These are phyloP conservation scores for Melitaea athalia DNA, from an alignment of 2,888 invertebrate species.

Conservation along the genomic window DNA sequence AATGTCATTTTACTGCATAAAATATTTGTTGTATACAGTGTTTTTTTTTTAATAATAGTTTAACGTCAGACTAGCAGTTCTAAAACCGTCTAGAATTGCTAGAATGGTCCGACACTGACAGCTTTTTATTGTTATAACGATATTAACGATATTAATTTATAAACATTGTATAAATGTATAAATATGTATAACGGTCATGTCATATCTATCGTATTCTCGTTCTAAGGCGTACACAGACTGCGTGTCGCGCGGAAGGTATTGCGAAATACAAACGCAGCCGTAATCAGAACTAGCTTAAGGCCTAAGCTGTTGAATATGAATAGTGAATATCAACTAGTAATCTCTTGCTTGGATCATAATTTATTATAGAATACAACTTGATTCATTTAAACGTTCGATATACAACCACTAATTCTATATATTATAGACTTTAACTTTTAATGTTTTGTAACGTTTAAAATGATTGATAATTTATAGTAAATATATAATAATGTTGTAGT, in stretches of 20 bases:
- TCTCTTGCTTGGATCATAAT: not conserved
- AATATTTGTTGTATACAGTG: too few relatives aligned
- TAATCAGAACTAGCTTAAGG: not conserved
- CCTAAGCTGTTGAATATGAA: constrained; percentile 5
- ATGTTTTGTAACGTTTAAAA: too few relatives aligned
- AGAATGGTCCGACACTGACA: too few relatives aligned
- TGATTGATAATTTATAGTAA: not conserved
- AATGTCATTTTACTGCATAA: too few relatives aligned
- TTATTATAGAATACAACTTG: constrained; percentile 9
- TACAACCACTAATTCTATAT: not conserved
- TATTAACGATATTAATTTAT: too few relatives aligned
- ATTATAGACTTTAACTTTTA: not conserved
- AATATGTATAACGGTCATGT: not conserved
- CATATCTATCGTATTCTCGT: not conserved
- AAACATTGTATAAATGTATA: too few relatives aligned
- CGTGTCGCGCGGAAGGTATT: constrained; percentile 17
- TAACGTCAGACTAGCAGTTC: too few relatives aligned
- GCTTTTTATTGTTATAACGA: too few relatives aligned
- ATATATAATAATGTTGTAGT: too few relatives aligned
- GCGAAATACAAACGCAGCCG: constrained; percentile 3
- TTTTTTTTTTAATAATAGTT: too few relatives aligned
- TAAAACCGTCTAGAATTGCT: too few relatives aligned
- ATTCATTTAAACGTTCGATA: not conserved
- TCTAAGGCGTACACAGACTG: constrained; percentile 8
- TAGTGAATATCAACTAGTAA: constrained; percentile 8